A percentile compares a stretch with the other conserved stretches of the same genome.
Evolutionary conservation across 2,888 invertebrate genomes (phyloP).

Genomic region (Synanthedon myopaeformis): DNA sequence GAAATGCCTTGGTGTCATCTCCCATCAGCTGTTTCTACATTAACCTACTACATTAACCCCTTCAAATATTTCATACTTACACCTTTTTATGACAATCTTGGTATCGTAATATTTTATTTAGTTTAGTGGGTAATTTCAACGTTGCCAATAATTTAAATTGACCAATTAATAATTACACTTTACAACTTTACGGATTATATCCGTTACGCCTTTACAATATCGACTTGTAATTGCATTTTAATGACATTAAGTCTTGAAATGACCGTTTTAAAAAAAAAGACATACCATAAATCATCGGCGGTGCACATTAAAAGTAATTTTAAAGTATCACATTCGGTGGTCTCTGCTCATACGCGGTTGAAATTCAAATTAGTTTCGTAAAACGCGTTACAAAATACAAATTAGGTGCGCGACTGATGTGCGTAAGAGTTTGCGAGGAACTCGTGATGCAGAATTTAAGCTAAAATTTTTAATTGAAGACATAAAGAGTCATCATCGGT

Average conservation of each 20-base stretch:
- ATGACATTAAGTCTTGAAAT: conserved; percentile 26
- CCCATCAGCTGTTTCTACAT: too few species aligned
- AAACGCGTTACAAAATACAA: conserved; percentile 2
- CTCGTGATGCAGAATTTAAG: not conserved
- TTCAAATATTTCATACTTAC: too few species aligned
- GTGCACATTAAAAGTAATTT: not conserved
- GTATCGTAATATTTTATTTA: too few species aligned
- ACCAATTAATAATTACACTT: too few species aligned
- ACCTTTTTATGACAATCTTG: too few species aligned
- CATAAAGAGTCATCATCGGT: conserved; percentile 11
- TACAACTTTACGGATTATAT: too few species aligned
- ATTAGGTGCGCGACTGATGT: not conserved
- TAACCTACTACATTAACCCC: too few species aligned
- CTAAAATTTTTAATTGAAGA: conserved; percentile 11
- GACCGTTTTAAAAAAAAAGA: conserved; percentile 19
- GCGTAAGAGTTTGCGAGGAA: not conserved
- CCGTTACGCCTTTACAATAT: conserved; percentile 1
- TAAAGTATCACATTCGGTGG: not conserved
- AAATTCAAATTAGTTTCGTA: conserved; percentile 3
- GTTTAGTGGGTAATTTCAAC: too few species aligned
- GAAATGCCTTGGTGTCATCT: too few species aligned
- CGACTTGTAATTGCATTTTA: conserved; percentile 23
- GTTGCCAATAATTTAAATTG: too few species aligned
- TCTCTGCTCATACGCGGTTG: not conserved
- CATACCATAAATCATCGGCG: conserved; percentile 18